Base-by-base conservation (phyloP, 37 sponge, comb jelly and placozoan genomes). In the Spongilla lacustris region DNA sequence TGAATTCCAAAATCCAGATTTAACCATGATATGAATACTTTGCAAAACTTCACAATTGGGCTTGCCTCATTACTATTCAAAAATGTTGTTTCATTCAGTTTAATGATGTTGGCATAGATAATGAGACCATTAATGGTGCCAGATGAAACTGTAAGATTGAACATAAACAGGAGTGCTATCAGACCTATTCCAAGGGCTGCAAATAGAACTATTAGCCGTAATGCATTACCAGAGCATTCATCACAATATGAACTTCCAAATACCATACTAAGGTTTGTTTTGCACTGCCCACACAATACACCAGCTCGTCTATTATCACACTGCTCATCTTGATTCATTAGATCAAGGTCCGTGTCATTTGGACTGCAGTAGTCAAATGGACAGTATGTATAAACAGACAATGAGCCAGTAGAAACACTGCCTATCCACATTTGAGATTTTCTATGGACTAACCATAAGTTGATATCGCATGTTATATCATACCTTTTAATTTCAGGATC, bases 1-100 rank as follows among this genome's bases (percentile, higher is more conserved):
- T 50, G 29, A 4, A 83, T 46, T 27, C 84, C 84, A 41, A 83
- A 31, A 66, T 83, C 84, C 27, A 83, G 75, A 36, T 83, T 83
- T 10, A 83, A 30, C 84, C 84, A 83, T 5, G 84, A 26, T 17
- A 83, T 38, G 66, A 73, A 46, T 46, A 72, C 23, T 50, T 41
- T 76, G 12, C 31, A 19, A 25, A 76, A 21, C 23, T 35, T 0
- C 12, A n/a, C 38, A 76, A 41, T 41, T 9, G 77, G 12, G 74
- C 24, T 73, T 29, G 24, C 34, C 10, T 34, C 14, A 9, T 19
- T 34, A 3, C 2, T 25, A 36, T 29, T 34, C 25, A 83, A 48
- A 46, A 30, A 83, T 29, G 32, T 73, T 28, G 73, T 37, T 66
- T 73, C 28, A 26, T 73, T 83, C 23, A 66, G 35, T 26, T 36